Evolutionary conservation across 2,113 vertebrate genomes (phyloP).

Genomic region (Nycticorax nycticorax): DNA sequence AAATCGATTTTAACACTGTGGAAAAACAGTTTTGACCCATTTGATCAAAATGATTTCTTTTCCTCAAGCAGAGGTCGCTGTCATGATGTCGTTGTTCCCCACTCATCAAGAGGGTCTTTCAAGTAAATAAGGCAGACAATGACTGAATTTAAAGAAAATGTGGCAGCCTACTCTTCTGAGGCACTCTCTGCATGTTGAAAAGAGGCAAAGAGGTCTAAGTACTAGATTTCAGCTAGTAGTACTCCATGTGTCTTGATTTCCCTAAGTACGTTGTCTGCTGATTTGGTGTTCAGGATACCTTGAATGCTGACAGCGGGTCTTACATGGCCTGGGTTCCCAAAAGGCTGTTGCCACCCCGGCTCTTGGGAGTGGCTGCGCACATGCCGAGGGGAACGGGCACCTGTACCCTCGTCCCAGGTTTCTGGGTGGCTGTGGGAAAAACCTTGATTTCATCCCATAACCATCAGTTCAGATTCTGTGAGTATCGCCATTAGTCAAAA

Average conservation of each 20-base stretch:
- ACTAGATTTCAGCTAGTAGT: not conserved
- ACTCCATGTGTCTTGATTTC: not conserved
- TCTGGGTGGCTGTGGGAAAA: not conserved
- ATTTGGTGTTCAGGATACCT: not conserved
- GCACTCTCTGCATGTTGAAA: not conserved
- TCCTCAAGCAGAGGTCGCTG: not conserved
- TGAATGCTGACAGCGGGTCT: not conserved
- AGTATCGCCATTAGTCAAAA: not conserved
- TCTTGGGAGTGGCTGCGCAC: not conserved
- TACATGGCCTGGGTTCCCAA: not conserved
- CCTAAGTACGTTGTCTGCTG: not conserved
- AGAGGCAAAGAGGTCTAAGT: not conserved
- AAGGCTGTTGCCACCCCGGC: not conserved
- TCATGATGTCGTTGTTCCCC: not conserved
- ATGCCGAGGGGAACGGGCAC: not conserved
- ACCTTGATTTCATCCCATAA: not conserved
- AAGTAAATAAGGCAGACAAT: not conserved
- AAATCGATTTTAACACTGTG: not conserved
- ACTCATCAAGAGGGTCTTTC: not conserved
- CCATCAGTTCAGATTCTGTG: not conserved
- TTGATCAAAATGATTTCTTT: not conserved
- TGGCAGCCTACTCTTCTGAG: not conserved
- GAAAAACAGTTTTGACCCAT: not conserved
- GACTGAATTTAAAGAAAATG: not conserved
- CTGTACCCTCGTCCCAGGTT: fast-evolving